These are phyloP conservation scores for Andrena hattorfiana DNA, from an alignment of 2,888 invertebrate species.

Conservation along the genomic window DNA sequence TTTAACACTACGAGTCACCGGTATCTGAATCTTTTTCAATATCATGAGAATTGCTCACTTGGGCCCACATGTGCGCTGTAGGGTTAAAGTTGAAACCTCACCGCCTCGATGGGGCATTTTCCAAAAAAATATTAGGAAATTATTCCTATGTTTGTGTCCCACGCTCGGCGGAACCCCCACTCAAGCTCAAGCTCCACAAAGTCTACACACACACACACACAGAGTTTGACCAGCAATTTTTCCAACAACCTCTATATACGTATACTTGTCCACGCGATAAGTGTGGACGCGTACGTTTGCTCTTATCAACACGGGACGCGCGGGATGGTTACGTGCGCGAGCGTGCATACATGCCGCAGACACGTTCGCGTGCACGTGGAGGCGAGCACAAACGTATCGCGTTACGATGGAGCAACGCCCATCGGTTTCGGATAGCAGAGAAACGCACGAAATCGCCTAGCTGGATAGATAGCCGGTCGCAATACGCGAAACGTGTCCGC, in stretches of 20 bases:
- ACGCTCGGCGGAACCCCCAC: too few relatives aligned
- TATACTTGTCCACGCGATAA: background rate
- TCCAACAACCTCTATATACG: background rate
- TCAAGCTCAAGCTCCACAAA: too few relatives aligned
- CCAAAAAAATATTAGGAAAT: too few relatives aligned
- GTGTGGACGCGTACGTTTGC: background rate
- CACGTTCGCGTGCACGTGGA: slow-evolving; percentile 26
- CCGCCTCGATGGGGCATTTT: too few relatives aligned
- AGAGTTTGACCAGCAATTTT: background rate
- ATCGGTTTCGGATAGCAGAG: slow-evolving; percentile 78
- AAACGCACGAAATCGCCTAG: slow-evolving; percentile 67
- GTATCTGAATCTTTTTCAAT: too few relatives aligned
- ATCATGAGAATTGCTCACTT: too few relatives aligned
- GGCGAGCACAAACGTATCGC: slow-evolving; percentile 78
- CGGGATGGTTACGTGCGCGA: background rate
- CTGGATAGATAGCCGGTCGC: slow-evolving; percentile 36
- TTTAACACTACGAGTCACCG: too few relatives aligned
- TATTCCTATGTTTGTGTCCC: too few relatives aligned
- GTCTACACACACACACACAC: too few relatives aligned
- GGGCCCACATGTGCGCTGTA: too few relatives aligned
- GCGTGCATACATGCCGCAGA: slow-evolving; percentile 9
- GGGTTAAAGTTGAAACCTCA: too few relatives aligned
- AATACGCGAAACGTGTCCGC: slow-evolving; percentile 55
- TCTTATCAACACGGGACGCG: slow-evolving; percentile 42
- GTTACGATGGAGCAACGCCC: slow-evolving; percentile 80